Evolutionary conservation across 2,113 vertebrate species (phyloP).

Genomic region (Corvus moneduloides): DNA sequence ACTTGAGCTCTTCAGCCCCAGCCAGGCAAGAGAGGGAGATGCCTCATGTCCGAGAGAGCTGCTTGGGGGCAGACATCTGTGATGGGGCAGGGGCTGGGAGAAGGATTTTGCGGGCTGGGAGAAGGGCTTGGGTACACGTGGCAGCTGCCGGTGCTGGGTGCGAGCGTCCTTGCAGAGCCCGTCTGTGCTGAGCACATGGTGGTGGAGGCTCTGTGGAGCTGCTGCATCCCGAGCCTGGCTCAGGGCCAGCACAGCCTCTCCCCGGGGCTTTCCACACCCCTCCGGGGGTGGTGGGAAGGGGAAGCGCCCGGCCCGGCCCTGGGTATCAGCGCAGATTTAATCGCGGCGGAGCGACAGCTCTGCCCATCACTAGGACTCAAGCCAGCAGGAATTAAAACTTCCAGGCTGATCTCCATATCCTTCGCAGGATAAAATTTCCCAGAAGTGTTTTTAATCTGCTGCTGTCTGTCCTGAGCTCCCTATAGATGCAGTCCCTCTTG

Average conservation of each 20-base stretch:
- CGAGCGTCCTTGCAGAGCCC: fast-evolving
- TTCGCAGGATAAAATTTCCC: background rate
- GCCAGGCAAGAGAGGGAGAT: background rate
- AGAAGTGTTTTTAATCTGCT: background rate
- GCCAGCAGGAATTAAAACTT: background rate
- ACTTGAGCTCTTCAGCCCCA: background rate
- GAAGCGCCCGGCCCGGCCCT: background rate
- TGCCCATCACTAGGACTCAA: background rate
- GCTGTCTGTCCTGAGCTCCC: background rate
- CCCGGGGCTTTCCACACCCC: background rate
- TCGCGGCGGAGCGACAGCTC: fast-evolving
- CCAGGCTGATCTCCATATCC: background rate
- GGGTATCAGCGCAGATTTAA: background rate
- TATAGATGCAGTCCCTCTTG: background rate
- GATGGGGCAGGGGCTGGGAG: background rate
- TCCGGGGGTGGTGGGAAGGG: fast-evolving
- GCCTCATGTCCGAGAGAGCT: background rate
- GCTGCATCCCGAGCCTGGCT: background rate
- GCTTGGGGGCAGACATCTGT: background rate
- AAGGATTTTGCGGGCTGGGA: background rate
- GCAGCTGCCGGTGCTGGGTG: fast-evolving
- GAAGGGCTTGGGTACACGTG: fast-evolving
- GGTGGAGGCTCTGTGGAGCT: background rate
- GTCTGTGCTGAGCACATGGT: fast-evolving
- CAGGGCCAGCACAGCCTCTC: background rate